Evolutionary conservation across 2,113 vertebrate genomes (phyloP).

Genomic region (Eptesicus fuscus): DNA sequence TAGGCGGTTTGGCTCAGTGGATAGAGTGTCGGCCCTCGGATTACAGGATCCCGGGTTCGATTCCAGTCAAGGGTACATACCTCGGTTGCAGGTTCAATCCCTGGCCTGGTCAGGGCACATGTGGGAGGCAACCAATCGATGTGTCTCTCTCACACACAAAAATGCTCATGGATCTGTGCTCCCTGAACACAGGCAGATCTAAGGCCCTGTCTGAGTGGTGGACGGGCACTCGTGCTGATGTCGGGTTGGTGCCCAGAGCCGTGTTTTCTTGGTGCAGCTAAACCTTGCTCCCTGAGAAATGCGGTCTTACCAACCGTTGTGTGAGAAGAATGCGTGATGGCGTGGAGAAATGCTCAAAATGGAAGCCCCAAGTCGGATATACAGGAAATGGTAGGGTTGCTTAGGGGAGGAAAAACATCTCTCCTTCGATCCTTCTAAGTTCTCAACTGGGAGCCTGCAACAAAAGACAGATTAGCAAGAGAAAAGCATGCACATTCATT

Average conservation of each 20-base stretch:
- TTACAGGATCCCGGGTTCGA: too few species aligned
- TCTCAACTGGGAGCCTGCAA: not conserved
- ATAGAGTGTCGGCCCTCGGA: too few species aligned
- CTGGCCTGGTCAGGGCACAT: too few species aligned
- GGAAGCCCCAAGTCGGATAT: not conserved
- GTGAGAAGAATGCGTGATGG: not conserved
- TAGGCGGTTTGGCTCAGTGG: too few species aligned
- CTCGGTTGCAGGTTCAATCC: too few species aligned
- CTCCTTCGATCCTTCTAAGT: not conserved
- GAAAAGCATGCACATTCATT: not conserved
- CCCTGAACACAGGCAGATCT: not conserved
- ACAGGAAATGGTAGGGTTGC: not conserved
- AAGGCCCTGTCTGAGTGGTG: not conserved
- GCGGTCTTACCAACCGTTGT: not conserved
- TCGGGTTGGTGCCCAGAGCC: not conserved
- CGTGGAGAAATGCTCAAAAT: fast-evolving
- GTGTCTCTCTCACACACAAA: not conserved
- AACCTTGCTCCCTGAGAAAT: not conserved
- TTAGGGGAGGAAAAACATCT: not conserved
- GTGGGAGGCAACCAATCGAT: too few species aligned
- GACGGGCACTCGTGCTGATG: fast-evolving
- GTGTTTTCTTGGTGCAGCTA: not conserved
- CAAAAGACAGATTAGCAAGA: not conserved
- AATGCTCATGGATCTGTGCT: not conserved
- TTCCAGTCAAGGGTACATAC: too few species aligned